phyloP scores from a whole-genome alignment of 2,888 invertebrate species.

The Laothoe populi region DNA sequence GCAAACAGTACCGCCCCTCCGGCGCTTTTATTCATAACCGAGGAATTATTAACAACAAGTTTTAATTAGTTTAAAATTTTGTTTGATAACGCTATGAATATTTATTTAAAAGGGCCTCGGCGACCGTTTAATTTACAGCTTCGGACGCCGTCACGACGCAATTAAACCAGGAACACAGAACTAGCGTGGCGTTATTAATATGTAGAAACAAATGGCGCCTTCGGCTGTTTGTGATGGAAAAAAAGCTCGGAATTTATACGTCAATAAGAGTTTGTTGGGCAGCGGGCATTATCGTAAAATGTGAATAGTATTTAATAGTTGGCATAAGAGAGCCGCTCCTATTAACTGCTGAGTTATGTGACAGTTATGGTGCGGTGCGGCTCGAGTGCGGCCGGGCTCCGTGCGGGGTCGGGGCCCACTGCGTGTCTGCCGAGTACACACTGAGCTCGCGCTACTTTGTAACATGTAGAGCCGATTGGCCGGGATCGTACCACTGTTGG shows the following conservation, averaged over 20 bases:
- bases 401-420: neutral
- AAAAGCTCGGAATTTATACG: conserved; percentile 76
- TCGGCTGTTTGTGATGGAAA: conserved; percentile 62
- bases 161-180: conserved; percentile 77
- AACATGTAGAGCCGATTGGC: no score
- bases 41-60: conserved; percentile 69
- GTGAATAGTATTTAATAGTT: conserved; percentile 80
- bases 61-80: conserved; percentile 82
- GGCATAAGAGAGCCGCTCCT: conserved; percentile 78
- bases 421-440: no score
- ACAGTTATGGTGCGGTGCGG: conserved; percentile 63
- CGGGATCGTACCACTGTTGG: no score
- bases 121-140: conserved; percentile 79
- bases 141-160: conserved; percentile 60
- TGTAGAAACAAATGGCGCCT: conserved; percentile 79
- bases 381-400: conserved; percentile 34
- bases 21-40: conserved; percentile 50
- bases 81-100: conserved; percentile 82
- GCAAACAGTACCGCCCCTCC: conserved; percentile 48
- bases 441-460: neutral
- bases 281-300: conserved; percentile 79
- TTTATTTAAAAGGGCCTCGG: conserved; percentile 75
- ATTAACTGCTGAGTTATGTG: conserved; percentile 78
- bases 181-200: conserved; percentile 76
- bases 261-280: conserved; percentile 79